These are phyloP conservation scores for Apotomis turbidana DNA, from an alignment of 2,888 invertebrate genomes.

Conservation along the genomic window DNA sequence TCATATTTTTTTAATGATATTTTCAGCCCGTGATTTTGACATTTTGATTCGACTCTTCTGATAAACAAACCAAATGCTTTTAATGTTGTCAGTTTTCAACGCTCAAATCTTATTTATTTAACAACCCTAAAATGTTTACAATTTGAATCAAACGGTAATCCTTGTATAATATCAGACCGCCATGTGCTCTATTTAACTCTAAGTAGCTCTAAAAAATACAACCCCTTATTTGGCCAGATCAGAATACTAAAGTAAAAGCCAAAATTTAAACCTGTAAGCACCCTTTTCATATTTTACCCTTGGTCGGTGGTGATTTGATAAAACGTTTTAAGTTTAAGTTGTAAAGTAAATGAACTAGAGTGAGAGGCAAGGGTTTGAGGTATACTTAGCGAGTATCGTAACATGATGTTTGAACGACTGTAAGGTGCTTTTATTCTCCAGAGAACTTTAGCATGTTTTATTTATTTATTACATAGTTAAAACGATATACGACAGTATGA, in stretches of 20 bases:
- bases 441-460: too few relatives aligned
- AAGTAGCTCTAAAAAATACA: conserved; percentile 46
- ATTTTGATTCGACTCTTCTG: too few relatives aligned
- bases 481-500: too few relatives aligned
- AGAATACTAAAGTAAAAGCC: conserved; percentile 53
- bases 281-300: conserved; percentile 74
- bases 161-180: conserved; percentile 46
- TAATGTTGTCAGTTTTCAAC: too few relatives aligned
- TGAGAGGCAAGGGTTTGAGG: conserved; percentile 45
- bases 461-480: too few relatives aligned
- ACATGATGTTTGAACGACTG: too few relatives aligned
- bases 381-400: conserved; percentile 11
- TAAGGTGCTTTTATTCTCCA: too few relatives aligned
- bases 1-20: too few relatives aligned
- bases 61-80: too few relatives aligned
- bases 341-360: conserved; percentile 62
- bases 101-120: conserved; percentile 17
- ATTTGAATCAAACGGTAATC: conserved; percentile 42
- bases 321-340: conserved; percentile 64
- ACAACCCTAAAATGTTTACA: conserved; percentile 38
- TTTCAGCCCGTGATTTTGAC: too few relatives aligned
- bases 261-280: conserved; percentile 73
- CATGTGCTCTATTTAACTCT: conserved; percentile 57
- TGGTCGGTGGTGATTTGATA: conserved; percentile 59
- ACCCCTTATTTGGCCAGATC: conserved; percentile 33